These are phyloP conservation scores for Scaptomyza cyrtandrae DNA, from an alignment of 2,888 invertebrate species.

Conservation along the genomic window DNA sequence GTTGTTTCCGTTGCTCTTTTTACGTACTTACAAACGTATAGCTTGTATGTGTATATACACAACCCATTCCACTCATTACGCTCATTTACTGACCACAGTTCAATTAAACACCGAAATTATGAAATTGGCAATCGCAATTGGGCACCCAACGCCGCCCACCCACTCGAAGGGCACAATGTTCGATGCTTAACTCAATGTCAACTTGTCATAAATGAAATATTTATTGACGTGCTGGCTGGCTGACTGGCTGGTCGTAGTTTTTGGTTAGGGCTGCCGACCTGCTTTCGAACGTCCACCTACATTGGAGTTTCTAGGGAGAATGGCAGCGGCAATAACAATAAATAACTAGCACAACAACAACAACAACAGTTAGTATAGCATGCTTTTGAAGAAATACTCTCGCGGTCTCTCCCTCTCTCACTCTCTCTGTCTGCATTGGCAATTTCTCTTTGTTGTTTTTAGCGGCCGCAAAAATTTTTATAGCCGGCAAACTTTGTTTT, in stretches of 20 bases:
- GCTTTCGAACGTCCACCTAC: neutral
- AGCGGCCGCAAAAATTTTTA: conserved; percentile 44
- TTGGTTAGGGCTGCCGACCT: conserved; percentile 25
- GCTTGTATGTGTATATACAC: neutral
- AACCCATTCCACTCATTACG: neutral
- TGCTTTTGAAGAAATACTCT: conserved; percentile 12
- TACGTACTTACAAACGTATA: neutral
- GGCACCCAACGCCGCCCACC: conserved; percentile 1
- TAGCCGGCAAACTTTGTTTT: conserved; percentile 51
- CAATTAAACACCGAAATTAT: conserved; percentile 35
- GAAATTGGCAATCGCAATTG: conserved; percentile 11
- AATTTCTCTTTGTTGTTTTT: conserved; percentile 44
- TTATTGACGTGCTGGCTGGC: conserved; percentile 53
- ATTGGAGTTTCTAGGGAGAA: conserved; percentile 21
- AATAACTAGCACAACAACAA: conserved; percentile 42
- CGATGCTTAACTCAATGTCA: conserved; percentile 46
- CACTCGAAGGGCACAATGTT: conserved; percentile 3
- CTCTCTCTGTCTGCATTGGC: conserved; percentile 14
- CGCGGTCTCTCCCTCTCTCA: neutral
- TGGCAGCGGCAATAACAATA: conserved; percentile 52
- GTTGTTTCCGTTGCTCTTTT: neutral
- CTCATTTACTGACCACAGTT: conserved; percentile 23
- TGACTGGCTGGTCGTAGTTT: conserved; percentile 10
- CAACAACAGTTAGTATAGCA: conserved; percentile 21
- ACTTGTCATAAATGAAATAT: conserved; percentile 71